Evolutionary conservation across 2,888 invertebrate genomes (phyloP), one percentile per base, ranked within the genome.

Genomic region (Pomacea canaliculata): DNA sequence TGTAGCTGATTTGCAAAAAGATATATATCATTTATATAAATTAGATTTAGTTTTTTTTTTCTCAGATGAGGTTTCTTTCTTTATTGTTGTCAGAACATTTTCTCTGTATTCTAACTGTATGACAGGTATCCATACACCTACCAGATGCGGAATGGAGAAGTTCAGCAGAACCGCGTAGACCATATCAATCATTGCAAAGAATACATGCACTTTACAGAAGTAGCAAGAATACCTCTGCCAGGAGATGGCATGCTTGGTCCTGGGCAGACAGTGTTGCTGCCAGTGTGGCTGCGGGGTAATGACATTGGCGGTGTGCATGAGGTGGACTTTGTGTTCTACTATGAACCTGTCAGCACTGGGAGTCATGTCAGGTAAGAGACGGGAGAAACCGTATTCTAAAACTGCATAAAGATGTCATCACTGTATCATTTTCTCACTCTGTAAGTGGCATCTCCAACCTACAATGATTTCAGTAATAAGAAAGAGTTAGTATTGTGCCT

Each of bases 241-340:
- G 69, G 73, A 1, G 85, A 83, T n/a, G 85, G 84, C 19, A 76
- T 79, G 86, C 91, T 94, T 84, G 89, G 92, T 82, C 92, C 94
- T 76, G 91, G 93, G 81, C 89, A 92, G 83, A 89, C 92, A 78
- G 91, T 92, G 87, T 91, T 91, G 70, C 89, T 93, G 79, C 91
- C 92, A 37, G 91, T 95, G 86, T 95, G 94, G 94, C 91, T 95
- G 46, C 93, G 94, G 85, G 95, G 95, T 0, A 94, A 95, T 0
- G 93, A 93, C 81, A 91, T 91, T 67, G 93, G 93, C 72, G 95
- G 94, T 3, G 91, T 92, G 48, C 93, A 94, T 82, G 84, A 92
- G 8, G 90, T 95, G 67, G 93, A 95, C 88, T 91, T 95, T 82
- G 91, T 95, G 70, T 94, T 95, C 89, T 95, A 95, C 88, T 95